Evolutionary conservation across 2,888 invertebrate genomes (phyloP).

Genomic region (Pharmacophagus antenor): DNA sequence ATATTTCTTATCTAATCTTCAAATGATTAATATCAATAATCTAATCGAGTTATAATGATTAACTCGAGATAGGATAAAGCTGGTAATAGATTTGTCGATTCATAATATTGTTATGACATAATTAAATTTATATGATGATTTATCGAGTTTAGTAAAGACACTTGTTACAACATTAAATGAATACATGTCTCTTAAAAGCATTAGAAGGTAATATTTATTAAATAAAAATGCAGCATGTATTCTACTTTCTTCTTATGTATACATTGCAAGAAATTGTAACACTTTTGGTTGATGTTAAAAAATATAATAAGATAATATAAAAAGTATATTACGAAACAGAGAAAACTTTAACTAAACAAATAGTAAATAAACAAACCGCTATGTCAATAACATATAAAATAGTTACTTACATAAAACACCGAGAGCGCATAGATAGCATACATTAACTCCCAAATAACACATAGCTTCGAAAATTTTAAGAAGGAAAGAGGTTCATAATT

Average conservation of each 20-base stretch:
- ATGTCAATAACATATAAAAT: not conserved
- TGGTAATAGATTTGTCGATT: conserved; percentile 21
- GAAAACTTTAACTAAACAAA: no score
- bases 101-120: conserved; percentile 33
- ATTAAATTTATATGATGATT: conserved; percentile 15
- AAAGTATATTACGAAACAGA: no score
- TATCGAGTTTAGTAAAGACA: not conserved
- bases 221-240: no score
- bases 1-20: conserved; percentile 26
- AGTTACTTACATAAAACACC: conserved; percentile 4
- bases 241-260: conserved; percentile 1
- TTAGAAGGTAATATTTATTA: no score
- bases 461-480: no score
- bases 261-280: not conserved
- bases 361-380: not conserved
- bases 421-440: conserved; percentile 9
- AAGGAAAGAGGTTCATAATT: conserved; percentile 29
- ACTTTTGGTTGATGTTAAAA: not conserved
- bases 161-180: no score
- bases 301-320: no score
- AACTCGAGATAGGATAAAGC: not conserved
- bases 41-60: conserved; percentile 16
- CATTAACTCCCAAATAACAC: conserved; percentile 1
- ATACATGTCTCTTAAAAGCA: no score
- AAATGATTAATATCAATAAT: conserved; percentile 24